Evolutionary conservation across 2,113 vertebrate species (phyloP).

Genomic region (Paracanthobrama guichenoti): DNA sequence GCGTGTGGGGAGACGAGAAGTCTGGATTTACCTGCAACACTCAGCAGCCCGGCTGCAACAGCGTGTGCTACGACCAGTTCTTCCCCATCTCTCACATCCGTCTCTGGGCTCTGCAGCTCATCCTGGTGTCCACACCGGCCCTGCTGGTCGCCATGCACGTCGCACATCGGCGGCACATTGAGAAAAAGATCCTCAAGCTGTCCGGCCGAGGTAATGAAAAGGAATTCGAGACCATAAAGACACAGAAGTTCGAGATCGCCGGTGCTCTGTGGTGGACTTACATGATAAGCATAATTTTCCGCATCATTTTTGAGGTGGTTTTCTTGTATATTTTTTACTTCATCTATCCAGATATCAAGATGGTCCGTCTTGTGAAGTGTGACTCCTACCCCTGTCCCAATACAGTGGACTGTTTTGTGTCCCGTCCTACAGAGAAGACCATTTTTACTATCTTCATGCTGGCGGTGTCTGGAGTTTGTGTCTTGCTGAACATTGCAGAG

Average conservation of each 20-base stretch:
- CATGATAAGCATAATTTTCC: slow-evolving; percentile 90
- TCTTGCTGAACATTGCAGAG: slow-evolving; percentile 92
- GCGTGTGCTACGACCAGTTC: slow-evolving; percentile 96
- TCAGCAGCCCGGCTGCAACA: slow-evolving; percentile 97
- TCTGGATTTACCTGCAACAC: slow-evolving; percentile 95
- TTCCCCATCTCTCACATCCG: slow-evolving; percentile 98
- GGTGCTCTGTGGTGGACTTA: slow-evolving; percentile 98
- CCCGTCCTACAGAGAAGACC: slow-evolving; percentile 95
- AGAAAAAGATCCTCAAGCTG: slow-evolving; percentile 88
- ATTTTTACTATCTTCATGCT: slow-evolving; percentile 98
- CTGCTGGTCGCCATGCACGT: slow-evolving; percentile 97
- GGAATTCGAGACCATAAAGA: slow-evolving; percentile 91
- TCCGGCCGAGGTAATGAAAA: slow-evolving; percentile 81
- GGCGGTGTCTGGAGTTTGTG: slow-evolving; percentile 89
- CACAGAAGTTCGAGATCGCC: slow-evolving; percentile 88
- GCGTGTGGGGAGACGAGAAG: slow-evolving; percentile 97
- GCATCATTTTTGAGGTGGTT: slow-evolving; percentile 86
- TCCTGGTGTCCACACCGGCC: slow-evolving; percentile 93
- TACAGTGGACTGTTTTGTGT: slow-evolving; percentile 97
- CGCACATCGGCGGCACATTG: slow-evolving; percentile 92
- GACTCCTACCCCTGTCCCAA: slow-evolving; percentile 96
- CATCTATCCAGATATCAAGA: slow-evolving; percentile 94
- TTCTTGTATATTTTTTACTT: slow-evolving; percentile 98
- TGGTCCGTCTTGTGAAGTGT: slow-evolving; percentile 95
- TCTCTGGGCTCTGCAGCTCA: slow-evolving; percentile 95